A percentile compares a stretch with the other conserved stretches of the same genome.
Conservation (phyloP, 2,797 vertebrate species). For the Danio albolineatus region DNA sequence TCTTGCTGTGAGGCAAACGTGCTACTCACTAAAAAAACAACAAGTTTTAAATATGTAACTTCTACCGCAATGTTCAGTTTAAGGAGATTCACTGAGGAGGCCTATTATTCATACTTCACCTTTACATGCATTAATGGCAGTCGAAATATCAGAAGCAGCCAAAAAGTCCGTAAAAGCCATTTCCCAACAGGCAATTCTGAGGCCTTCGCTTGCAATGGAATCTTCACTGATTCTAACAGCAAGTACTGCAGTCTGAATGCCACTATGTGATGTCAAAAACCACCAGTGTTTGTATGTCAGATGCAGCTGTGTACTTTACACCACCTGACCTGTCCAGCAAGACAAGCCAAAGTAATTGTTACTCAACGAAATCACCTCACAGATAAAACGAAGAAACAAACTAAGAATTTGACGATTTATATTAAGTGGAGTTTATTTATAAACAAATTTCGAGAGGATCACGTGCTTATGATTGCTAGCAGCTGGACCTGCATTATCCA, state of each 20-base stretch:
- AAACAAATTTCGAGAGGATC: too few relatives aligned
- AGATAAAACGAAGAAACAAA: neutral
- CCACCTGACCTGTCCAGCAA: conserved; percentile 40
- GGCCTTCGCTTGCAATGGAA: conserved; percentile 31
- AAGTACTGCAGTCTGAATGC: conserved; percentile 52
- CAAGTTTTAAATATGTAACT: neutral
- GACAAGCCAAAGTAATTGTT: neutral
- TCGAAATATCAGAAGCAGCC: conserved; percentile 84
- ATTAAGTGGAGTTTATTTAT: too few relatives aligned
- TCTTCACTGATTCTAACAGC: conserved; percentile 53
- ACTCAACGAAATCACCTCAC: neutral
- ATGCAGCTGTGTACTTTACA: conserved; percentile 67
- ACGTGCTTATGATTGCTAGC: too few relatives aligned
- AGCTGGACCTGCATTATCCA: too few relatives aligned
- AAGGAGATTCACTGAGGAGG: neutral
- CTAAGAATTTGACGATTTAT: neutral
- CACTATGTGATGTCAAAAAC: conserved; percentile 69
- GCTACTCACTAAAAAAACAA: too few relatives aligned
- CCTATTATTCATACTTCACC: conserved; percentile 72
- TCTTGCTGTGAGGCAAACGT: too few relatives aligned
- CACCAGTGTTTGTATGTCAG: conserved; percentile 72
- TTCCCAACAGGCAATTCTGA: conserved; percentile 45
- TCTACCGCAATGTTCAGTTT: neutral
- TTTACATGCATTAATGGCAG: conserved; percentile 89
- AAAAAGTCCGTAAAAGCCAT: conserved; percentile 90